These are phyloP conservation scores for Archilochus colubris DNA, from an alignment of 2,113 vertebrate species.

Conservation along the genomic window DNA sequence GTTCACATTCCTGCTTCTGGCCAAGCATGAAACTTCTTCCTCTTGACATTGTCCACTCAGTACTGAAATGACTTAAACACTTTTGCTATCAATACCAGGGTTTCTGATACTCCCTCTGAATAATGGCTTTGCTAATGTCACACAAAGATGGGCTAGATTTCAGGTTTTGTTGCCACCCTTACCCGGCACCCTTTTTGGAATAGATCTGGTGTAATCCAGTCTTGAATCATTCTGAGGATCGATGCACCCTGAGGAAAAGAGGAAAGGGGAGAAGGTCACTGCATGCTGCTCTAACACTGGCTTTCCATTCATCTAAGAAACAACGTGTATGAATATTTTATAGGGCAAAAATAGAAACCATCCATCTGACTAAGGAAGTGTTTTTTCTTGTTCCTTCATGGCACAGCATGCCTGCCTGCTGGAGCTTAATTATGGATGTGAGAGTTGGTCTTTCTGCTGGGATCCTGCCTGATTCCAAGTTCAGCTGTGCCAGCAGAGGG, in stretches of 20 bases:
- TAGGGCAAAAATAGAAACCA: not conserved
- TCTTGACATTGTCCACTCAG: not conserved
- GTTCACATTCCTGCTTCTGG: not conserved
- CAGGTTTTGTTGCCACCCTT: not conserved
- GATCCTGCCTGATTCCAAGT: not conserved
- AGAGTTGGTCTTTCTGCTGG: not conserved
- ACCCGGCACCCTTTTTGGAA: constrained; percentile 88
- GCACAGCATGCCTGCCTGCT: not conserved
- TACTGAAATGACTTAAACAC: not conserved
- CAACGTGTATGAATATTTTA: not conserved
- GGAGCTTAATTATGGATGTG: not conserved
- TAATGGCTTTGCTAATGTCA: not conserved
- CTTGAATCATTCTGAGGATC: constrained; percentile 86
- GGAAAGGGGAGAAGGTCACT: constrained; percentile 6
- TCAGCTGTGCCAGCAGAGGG: not conserved
- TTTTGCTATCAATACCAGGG: not conserved
- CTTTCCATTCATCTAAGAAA: not conserved
- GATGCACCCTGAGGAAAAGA: constrained; percentile 82
- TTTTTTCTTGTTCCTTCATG: not conserved
- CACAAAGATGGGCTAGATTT: not conserved
- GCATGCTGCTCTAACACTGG: not conserved
- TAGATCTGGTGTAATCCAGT: constrained; percentile 80
- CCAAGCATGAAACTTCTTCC: not conserved
- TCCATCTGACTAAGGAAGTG: not conserved
- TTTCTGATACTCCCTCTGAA: not conserved